These are phyloP conservation scores for Standfussiana lucernea DNA, from an alignment of 2,888 invertebrate genomes.

Conservation along the genomic window DNA sequence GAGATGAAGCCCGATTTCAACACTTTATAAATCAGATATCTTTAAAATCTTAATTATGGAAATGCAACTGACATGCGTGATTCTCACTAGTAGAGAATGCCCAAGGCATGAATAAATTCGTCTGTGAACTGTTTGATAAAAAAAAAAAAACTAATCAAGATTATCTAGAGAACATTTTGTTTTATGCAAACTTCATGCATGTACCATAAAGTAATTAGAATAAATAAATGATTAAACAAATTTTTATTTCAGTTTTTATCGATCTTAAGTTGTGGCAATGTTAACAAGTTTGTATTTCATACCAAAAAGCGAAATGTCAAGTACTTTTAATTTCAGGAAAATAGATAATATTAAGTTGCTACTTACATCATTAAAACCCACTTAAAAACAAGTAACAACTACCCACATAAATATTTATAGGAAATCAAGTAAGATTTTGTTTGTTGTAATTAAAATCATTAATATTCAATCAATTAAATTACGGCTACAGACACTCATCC, in stretches of 20 bases:
- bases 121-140: not conserved
- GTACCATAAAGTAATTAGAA: slow-evolving; percentile 5
- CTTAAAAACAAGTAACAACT: not conserved
- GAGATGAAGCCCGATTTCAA: not conserved
- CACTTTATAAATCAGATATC: not conserved
- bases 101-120: not conserved
- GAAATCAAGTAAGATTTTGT: not conserved
- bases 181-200: not conserved
- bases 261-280: not conserved
- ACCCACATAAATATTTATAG: slow-evolving; percentile 11
- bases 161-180: not conserved
- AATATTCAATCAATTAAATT: not conserved
- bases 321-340: slow-evolving; percentile 31
- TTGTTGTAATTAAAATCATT: not conserved
- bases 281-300: slow-evolving; percentile 42
- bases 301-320: slow-evolving; percentile 47
- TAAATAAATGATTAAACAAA: slow-evolving; percentile 14
- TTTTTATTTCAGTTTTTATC: not conserved
- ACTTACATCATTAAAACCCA: not conserved
- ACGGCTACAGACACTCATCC: not conserved
- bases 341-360: not conserved
- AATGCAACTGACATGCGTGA: not conserved
- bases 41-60: not conserved
- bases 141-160: slow-evolving; percentile 4
- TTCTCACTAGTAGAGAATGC: not conserved